These are phyloP conservation scores for Polyodon spathula DNA, from an alignment of 2,113 vertebrate species.

Conservation along the genomic window DNA sequence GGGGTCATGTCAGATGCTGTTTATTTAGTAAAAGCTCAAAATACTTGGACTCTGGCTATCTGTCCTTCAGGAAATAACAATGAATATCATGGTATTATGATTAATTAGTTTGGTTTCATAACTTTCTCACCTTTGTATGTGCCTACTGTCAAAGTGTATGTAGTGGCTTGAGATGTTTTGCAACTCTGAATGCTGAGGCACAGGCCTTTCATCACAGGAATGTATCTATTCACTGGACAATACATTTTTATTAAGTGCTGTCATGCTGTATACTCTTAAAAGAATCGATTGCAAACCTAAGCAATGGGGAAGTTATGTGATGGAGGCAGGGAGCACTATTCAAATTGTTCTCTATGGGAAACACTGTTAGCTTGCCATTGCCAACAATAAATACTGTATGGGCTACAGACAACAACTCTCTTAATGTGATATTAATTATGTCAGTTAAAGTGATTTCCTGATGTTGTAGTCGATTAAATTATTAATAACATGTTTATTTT, in stretches of 20 bases:
- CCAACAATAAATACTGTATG: slow-evolving; percentile 68
- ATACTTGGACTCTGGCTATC: no score
- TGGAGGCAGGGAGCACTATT: neutral
- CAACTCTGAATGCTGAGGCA: no score
- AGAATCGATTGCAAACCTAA: slow-evolving; percentile 45
- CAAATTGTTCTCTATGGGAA: neutral
- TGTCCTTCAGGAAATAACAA: no score
- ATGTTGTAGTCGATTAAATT: slow-evolving; percentile 42
- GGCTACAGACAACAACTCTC: slow-evolving; percentile 52
- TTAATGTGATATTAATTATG: slow-evolving; percentile 66
- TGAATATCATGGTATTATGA: no score
- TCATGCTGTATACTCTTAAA: slow-evolving; percentile 34
- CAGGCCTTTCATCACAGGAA: slow-evolving; percentile 38
- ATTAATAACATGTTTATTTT: slow-evolving; percentile 76
- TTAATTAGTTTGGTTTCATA: no score
- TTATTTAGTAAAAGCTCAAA: no score
- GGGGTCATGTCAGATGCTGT: no score
- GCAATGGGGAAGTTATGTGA: slow-evolving; percentile 26
- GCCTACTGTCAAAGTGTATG: no score
- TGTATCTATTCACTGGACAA: slow-evolving; percentile 47
- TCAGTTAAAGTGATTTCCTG: slow-evolving; percentile 55
- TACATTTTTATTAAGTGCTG: slow-evolving; percentile 57
- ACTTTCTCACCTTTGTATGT: no score
- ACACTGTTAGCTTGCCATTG: slow-evolving; percentile 24
- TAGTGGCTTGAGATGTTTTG: no score